A percentile compares a stretch with the other conserved stretches of the same genome.
Conservation (phyloP, 2,888 invertebrate species). For the Pasiphila rectangulata region DNA sequence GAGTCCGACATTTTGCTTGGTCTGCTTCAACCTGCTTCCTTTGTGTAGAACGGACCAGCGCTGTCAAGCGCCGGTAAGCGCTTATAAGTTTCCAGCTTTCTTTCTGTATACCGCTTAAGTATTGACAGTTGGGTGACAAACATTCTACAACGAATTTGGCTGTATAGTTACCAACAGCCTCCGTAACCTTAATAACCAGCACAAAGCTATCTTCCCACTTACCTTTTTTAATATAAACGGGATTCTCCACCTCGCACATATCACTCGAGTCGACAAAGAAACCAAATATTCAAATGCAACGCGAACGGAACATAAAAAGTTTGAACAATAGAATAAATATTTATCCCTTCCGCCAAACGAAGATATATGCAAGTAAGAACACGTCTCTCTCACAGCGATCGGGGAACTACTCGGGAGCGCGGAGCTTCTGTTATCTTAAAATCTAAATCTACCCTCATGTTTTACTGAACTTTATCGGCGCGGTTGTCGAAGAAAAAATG, state of each 20-base stretch:
- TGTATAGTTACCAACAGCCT: too few relatives aligned
- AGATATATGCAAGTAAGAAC: slow-evolving; percentile 14
- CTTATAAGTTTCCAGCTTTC: too few relatives aligned
- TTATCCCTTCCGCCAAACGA: slow-evolving; percentile 11
- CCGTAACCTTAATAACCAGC: too few relatives aligned
- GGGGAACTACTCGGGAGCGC: slow-evolving; percentile 2
- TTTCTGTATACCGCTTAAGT: too few relatives aligned
- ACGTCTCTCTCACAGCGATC: slow-evolving; percentile 4
- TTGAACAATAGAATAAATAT: slow-evolving; percentile 9
- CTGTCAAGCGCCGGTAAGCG: too few relatives aligned
- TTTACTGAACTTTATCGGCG: slow-evolving; percentile 12
- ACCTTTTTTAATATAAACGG: slow-evolving; percentile 6
- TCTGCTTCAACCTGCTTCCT: too few relatives aligned
- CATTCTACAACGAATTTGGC: too few relatives aligned
- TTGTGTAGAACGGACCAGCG: too few relatives aligned
- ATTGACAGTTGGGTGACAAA: too few relatives aligned
- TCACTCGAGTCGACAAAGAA: slow-evolving; percentile 14
- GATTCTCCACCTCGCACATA: slow-evolving; percentile 15
- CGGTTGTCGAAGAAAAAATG: slow-evolving; percentile 8
- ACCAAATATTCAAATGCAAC: slow-evolving; percentile 6
- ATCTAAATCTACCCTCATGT: slow-evolving; percentile 15
- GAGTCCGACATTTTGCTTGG: too few relatives aligned
- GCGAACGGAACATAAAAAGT: slow-evolving; percentile 2
- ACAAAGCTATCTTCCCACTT: too few relatives aligned
- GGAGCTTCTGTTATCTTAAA: not conserved